Evolutionary conservation across 2,797 vertebrate genomes (phyloP), one percentile per base, ranked within the genome.

Genomic region (Lutjanus argentimaculatus): DNA sequence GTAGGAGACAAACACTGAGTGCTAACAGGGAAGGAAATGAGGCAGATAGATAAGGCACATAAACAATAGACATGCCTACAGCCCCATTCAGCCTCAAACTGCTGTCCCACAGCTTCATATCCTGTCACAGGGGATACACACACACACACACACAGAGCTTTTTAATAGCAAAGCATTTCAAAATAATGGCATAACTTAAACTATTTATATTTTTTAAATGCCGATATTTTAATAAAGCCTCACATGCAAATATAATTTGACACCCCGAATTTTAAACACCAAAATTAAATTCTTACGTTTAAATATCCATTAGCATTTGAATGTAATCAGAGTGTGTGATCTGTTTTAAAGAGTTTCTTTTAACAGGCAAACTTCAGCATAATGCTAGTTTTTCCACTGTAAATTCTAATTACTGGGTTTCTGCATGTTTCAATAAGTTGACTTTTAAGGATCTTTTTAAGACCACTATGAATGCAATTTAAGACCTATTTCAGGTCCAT

Each of bases 21-120:
- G 87, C 86, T 85, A 91, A 92, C 86, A 80, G 80, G 67, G 64
- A 84, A 90, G 92, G 94, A 94, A 93, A 93, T 92, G 80, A 93
- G 77, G 65, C 79, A 53, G 80, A 84, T 77, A 88, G 89, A 92
- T 89, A 87, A 91, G 75, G 53, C 16, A 30, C 25, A 71, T 78
- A 88, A 91, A 90, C 90, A 94, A 88, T 67, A 55, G 79, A 77
- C 55, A 86, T 55, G 70, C 53, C 83, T 74, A 10, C 15, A 67
- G 64, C 36, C 73, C 48, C 56, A 63, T 88, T 86, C 64, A 80
- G 83, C 73, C 78, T 80, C 21, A 11, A 71, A 79, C 66, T 4
- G 16, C 25, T 75, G 81, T 77, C 67, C 64, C 55, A 53, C 62
- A 61, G 80, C 49, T 74, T 87, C 59, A 91, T 90, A 85, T 92